Conservation (phyloP, 2,797 vertebrate species). For the Lutjanus argentimaculatus region DNA sequence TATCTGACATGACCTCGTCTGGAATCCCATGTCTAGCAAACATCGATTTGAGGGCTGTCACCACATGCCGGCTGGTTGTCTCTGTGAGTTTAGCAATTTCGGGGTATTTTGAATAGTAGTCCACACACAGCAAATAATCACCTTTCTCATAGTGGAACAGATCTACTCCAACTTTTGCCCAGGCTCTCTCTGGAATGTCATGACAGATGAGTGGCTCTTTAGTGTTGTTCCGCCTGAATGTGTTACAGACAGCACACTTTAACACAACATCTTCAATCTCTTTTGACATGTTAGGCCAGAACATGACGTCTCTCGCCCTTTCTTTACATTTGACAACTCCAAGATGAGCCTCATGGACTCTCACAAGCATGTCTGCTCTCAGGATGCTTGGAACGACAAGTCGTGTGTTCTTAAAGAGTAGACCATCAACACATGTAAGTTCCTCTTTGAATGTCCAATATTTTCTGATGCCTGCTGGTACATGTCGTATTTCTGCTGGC, state of each 20-base stretch:
- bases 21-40: not conserved
- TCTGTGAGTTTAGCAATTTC: too few relatives aligned
- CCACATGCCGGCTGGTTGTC: too few relatives aligned
- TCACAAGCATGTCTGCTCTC: not conserved
- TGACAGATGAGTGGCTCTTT: not conserved
- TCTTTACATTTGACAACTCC: not conserved
- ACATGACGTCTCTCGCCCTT: not conserved
- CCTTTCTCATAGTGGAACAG: too few relatives aligned
- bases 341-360: not conserved
- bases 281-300: not conserved
- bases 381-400: not conserved
- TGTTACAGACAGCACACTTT: not conserved
- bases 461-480: too few relatives aligned
- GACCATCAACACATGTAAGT: not conserved
- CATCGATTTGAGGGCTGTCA: not conserved
- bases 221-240: not conserved
- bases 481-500: too few relatives aligned
- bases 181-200: too few relatives aligned
- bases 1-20: not conserved
- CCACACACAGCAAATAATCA: too few relatives aligned
- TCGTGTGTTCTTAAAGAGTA: not conserved
- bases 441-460: too few relatives aligned
- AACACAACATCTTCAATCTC: not conserved
- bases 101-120: too few relatives aligned
- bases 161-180: too few relatives aligned